These are phyloP conservation scores for Aegithalos caudatus DNA, from an alignment of 2,113 vertebrate species.

Conservation along the genomic window DNA sequence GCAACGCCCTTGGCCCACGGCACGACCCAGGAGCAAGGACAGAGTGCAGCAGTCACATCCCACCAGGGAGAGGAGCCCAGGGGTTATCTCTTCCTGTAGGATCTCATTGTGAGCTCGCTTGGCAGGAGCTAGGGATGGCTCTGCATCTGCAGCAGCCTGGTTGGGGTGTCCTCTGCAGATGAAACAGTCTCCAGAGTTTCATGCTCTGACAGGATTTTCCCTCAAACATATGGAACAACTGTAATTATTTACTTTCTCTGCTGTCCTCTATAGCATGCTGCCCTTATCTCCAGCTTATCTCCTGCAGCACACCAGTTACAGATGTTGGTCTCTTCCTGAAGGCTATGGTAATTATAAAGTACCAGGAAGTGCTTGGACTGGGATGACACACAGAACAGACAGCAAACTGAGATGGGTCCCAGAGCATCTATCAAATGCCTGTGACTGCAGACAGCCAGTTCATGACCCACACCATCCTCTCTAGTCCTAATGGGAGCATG, in stretches of 20 bases:
- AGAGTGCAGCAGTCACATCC: neutral
- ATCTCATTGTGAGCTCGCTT: neutral
- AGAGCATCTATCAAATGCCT: neutral
- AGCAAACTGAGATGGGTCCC: neutral
- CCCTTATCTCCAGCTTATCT: neutral
- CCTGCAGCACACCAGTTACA: neutral
- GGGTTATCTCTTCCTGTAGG: neutral
- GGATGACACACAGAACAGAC: neutral
- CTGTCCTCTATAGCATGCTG: neutral
- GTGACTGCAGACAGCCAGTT: neutral
- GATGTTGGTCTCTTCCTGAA: neutral
- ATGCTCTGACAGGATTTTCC: neutral
- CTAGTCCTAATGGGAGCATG: neutral
- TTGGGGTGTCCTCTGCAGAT: neutral
- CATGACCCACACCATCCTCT: neutral
- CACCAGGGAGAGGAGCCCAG: neutral
- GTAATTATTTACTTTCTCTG: neutral
- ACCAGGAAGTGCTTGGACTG: neutral
- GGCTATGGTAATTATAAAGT: neutral
- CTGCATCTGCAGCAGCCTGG: neutral
- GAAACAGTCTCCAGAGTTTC: neutral
- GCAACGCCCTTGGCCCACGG: neutral
- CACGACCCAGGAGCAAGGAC: neutral
- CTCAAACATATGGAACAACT: neutral
- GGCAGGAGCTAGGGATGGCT: neutral